Percentiles rank a stretch among this genome's conserved stretches.
Evolutionary conservation across 2,797 vertebrate genomes (phyloP).

Genomic region (Ataeniobius toweri): DNA sequence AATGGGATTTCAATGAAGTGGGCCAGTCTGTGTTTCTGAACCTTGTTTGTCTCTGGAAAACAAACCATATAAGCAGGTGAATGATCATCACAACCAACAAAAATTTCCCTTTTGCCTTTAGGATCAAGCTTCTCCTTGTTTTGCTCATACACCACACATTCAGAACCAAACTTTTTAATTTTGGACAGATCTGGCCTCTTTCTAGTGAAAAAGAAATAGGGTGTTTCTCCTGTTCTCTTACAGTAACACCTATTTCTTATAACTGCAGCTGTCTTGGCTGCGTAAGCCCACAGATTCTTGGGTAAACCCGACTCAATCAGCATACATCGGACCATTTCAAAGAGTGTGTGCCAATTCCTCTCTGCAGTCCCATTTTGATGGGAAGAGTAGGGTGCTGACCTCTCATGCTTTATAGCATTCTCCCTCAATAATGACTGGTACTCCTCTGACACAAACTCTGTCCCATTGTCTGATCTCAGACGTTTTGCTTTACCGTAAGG

Average conservation of each 20-base stretch:
- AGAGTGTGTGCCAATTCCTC: constrained; percentile 8
- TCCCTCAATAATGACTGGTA: not conserved
- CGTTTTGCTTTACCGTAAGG: too few relatives aligned
- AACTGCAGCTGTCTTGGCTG: not conserved
- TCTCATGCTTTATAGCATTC: not conserved
- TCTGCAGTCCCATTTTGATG: constrained; percentile 1
- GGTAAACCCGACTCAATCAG: constrained; percentile 10
- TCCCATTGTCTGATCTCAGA: too few relatives aligned
- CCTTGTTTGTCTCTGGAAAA: too few relatives aligned
- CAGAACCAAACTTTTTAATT: constrained; percentile 10
- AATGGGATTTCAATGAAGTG: too few relatives aligned
- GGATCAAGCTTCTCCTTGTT: too few relatives aligned
- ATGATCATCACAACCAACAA: too few relatives aligned
- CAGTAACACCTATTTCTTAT: constrained; percentile 12
- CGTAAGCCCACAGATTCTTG: constrained; percentile 6
- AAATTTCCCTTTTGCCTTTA: too few relatives aligned
- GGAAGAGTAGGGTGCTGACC: too few relatives aligned
- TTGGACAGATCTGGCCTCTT: not conserved
- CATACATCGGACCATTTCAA: constrained; percentile 11
- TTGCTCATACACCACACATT: not conserved
- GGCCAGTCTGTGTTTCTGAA: too few relatives aligned
- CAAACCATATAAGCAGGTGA: too few relatives aligned
- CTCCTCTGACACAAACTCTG: too few relatives aligned
- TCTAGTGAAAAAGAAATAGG: constrained; percentile 1
- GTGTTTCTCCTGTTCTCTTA: not conserved